Base-by-base conservation (phyloP, 2,113 vertebrate genomes). In the Martes martes region DNA sequence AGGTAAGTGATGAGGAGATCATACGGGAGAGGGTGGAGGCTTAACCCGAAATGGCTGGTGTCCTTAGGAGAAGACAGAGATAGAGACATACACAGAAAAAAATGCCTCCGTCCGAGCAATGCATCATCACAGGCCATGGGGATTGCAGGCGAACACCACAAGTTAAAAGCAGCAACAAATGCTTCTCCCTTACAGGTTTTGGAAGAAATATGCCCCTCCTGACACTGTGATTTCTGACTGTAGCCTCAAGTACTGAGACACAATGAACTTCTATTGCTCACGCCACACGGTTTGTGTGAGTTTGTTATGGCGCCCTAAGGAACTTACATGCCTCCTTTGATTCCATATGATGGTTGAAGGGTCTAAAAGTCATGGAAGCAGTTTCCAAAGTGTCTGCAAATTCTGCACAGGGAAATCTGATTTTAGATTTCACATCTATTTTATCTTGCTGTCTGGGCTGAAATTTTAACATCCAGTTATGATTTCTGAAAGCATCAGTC, bases 381-480 rank as follows among this genome's bases (percentile, higher is more conserved):
- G 9, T 74, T 90, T 73, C 45, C 15, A 96, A 89, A 81, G 6
- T 71, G 31, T 24, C 55, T 86, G 26, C 28, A 94, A 69, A 87
- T 91, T 91, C 18, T 42, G 11, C 15, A 39, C 2, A 28, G 36
- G 7, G 33, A 61, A 50, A 10, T 50, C 59, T 76, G 67, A 69
- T 67, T 87, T 89, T 84, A 78, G 19, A 69, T 71, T 83, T 95
- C 28, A 95, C 13, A 42, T 52, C 6, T 65, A 7, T 39, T 89
- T 0, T 31, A 59, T 63, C 4, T 92, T 36, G 6, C 13, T 97
- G 15, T 86, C 67, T 91, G 19, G 21, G 50, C 4, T 84, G 52
- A 89, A 93, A 83, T 83, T 42, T 7, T 59, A 84, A 69, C 23
- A 96, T 42, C 1, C 19, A 67, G 15, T 55, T 87, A 52, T 59